phyloP scores from a whole-genome alignment of 2,888 invertebrate species.

The Eucera pruinosa region DNA sequence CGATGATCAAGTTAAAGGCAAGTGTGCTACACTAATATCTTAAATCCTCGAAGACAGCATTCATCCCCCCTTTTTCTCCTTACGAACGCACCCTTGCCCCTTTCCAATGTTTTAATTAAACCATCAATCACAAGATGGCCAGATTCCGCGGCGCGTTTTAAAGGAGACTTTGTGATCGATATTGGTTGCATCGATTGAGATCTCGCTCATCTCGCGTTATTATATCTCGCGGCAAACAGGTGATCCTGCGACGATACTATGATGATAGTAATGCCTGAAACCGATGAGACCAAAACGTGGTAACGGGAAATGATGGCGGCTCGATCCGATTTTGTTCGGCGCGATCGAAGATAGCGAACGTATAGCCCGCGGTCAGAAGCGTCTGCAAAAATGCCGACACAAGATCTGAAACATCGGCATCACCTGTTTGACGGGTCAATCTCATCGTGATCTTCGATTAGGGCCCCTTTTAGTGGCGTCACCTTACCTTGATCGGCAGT shows the following conservation, averaged over 20 bases:
- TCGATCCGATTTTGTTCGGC: slow-evolving; percentile 55
- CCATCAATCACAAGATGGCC: background rate
- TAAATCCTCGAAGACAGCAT: too few species aligned
- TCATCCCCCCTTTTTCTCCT: too few species aligned
- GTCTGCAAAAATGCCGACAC: slow-evolving; percentile 65
- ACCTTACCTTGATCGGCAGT: slow-evolving; percentile 39
- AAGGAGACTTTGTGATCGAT: slow-evolving; percentile 6
- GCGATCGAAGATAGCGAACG: slow-evolving; percentile 54
- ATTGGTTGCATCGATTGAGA: slow-evolving; percentile 1
- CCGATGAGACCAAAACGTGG: slow-evolving; percentile 43
- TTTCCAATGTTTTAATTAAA: slow-evolving; percentile 34
- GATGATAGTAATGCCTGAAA: slow-evolving; percentile 72
- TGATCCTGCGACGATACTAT: slow-evolving; percentile 62
- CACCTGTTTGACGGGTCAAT: slow-evolving; percentile 67
- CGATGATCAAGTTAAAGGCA: too few species aligned
- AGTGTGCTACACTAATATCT: too few species aligned
- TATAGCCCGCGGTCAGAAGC: slow-evolving; percentile 53
- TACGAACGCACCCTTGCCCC: background rate
- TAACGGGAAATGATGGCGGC: slow-evolving; percentile 67
- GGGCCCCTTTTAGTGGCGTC: slow-evolving; percentile 32
- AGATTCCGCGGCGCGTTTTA: background rate
- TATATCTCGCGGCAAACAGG: slow-evolving; percentile 64
- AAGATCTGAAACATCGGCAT: slow-evolving; percentile 32
- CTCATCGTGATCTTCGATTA: slow-evolving; percentile 19
- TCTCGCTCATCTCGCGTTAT: slow-evolving; percentile 52